phyloP scores from a whole-genome alignment of 2,113 vertebrate species.

The Arvicanthis niloticus region DNA sequence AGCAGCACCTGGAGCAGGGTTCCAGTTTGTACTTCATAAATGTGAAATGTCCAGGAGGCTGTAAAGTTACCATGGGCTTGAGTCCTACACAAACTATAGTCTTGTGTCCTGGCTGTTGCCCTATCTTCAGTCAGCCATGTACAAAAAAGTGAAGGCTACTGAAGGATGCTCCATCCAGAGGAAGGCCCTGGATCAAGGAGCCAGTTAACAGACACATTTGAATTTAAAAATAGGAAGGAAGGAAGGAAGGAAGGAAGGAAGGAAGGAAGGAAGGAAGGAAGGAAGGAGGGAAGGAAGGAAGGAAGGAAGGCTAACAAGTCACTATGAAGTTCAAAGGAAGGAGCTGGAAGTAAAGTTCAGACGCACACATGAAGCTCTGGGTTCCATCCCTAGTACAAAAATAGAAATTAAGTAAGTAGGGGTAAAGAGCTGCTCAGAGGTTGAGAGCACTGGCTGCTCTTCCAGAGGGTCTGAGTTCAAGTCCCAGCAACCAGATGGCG shows the following conservation, averaged over 20 bases:
- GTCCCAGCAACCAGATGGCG: too few relatives aligned
- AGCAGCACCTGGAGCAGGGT: neutral
- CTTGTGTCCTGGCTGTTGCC: neutral
- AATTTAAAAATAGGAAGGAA: neutral
- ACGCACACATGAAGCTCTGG: neutral
- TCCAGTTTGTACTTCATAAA: neutral
- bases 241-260: neutral
- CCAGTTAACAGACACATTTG: neutral
- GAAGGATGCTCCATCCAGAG: too few relatives aligned
- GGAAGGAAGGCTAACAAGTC: neutral
- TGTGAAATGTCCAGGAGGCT: neutral
- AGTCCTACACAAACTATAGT: neutral
- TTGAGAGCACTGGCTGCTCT: too few relatives aligned
- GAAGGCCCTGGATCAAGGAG: neutral
- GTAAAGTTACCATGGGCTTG: neutral
- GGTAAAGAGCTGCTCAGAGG: too few relatives aligned
- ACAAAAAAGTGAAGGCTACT: neutral
- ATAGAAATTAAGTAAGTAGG: neutral
- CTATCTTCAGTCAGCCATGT: neutral
- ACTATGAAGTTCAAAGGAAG: neutral
- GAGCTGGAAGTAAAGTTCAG: neutral
- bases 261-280: neutral
- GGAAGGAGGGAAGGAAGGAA: too few relatives aligned
- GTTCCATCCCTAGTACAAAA: neutral
- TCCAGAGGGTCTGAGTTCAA: too few relatives aligned